phyloP scores from a whole-genome alignment of 2,888 invertebrate species.

The Mimumesa dahlbomi region DNA sequence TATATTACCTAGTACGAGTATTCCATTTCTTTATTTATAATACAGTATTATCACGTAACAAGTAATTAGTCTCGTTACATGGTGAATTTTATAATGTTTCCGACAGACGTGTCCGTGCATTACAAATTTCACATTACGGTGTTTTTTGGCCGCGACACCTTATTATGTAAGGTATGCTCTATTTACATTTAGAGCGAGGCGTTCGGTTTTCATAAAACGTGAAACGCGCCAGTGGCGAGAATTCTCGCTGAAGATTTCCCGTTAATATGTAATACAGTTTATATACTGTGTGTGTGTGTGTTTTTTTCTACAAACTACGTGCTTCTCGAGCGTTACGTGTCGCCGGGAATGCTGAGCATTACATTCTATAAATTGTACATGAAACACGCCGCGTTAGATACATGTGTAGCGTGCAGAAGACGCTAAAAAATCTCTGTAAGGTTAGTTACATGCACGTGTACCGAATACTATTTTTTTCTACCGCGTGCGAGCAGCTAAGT shows the following conservation, averaged over 20 bases:
- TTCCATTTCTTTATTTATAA: too few relatives aligned
- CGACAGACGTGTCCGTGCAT: too few relatives aligned
- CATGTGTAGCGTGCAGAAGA: neutral
- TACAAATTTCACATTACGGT: too few relatives aligned
- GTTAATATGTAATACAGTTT: neutral
- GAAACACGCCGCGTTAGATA: neutral
- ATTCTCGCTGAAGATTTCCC: constrained; percentile 18
- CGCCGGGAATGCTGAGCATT: neutral
- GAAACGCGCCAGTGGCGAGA: constrained; percentile 26
- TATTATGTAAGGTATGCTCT: constrained; percentile 31
- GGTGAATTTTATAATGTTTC: too few relatives aligned
- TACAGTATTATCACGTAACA: too few relatives aligned
- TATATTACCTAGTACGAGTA: too few relatives aligned
- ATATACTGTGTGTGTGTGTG: neutral
- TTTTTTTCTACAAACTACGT: neutral
- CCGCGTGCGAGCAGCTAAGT: constrained; percentile 34
- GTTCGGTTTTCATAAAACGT: constrained; percentile 44
- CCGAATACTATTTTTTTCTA: constrained; percentile 41
- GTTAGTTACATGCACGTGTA: constrained; percentile 17
- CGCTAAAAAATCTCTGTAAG: constrained; percentile 10
- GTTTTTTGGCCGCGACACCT: constrained; percentile 16
- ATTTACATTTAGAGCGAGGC: constrained; percentile 25
- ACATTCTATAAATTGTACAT: neutral
- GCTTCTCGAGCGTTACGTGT: neutral
- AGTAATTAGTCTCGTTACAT: too few relatives aligned